Percentiles rank a stretch among this genome's conserved stretches.
Conservation (phyloP, 1,140 invertebrate genomes). For the Drosophila bifasciata region DNA sequence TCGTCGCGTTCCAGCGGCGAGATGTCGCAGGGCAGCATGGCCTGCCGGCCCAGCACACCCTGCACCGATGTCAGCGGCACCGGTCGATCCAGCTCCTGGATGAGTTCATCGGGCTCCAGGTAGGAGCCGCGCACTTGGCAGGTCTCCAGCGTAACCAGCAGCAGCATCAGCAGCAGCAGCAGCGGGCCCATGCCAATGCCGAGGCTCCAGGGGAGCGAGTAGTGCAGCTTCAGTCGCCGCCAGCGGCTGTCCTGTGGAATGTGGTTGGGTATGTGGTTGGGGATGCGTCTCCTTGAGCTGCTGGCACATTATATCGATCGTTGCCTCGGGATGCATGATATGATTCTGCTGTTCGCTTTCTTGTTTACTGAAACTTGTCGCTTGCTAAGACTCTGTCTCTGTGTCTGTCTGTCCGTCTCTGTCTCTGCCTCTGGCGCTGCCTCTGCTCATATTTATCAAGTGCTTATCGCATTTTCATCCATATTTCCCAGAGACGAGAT, state of each 20-base stretch:
- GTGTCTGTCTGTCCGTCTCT: not conserved
- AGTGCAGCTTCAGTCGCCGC: slow-evolving; percentile 6
- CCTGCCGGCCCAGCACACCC: slow-evolving; percentile 91
- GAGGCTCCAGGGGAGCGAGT: slow-evolving; percentile 23
- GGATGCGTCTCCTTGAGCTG: slow-evolving; percentile 16
- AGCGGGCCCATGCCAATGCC: slow-evolving; percentile 25
- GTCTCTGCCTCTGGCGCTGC: not conserved
- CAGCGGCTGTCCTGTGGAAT: slow-evolving; percentile 8
- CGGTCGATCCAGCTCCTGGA: slow-evolving; percentile 82
- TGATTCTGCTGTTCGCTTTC: slow-evolving; percentile 36
- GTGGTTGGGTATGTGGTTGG: not conserved
- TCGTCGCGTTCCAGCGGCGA: slow-evolving; percentile 90
- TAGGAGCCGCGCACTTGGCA: slow-evolving; percentile 51
- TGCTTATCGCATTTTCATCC: slow-evolving; percentile 43
- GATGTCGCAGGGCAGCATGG: slow-evolving; percentile 92
- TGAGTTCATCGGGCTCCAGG: slow-evolving; percentile 82
- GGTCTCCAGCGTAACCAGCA: slow-evolving; percentile 24
- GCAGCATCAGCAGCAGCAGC: slow-evolving; percentile 20
- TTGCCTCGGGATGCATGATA: slow-evolving; percentile 60
- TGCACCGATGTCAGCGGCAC: slow-evolving; percentile 91
- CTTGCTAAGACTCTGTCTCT: slow-evolving; percentile 47
- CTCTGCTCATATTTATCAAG: slow-evolving; percentile 62
- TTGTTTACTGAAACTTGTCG: slow-evolving; percentile 58
- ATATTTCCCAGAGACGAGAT: slow-evolving; percentile 25
- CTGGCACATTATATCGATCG: slow-evolving; percentile 46